Evolutionary conservation across 2,113 vertebrate genomes (phyloP).

Genomic region (Saiga tatarica): DNA sequence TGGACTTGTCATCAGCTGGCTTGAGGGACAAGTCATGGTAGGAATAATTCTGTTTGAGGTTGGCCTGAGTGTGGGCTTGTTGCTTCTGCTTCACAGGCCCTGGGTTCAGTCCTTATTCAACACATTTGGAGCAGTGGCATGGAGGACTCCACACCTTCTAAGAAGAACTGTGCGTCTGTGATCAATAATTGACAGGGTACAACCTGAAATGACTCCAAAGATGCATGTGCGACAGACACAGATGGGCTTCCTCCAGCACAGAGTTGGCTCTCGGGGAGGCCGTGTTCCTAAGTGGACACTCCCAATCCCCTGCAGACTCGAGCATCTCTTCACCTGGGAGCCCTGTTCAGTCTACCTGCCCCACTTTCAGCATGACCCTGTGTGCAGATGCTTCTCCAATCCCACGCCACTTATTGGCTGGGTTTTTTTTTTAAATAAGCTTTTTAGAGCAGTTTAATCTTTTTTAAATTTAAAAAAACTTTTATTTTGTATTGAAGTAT

Average conservation of each 20-base stretch:
- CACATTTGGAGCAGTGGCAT: fast-evolving
- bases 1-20: fast-evolving
- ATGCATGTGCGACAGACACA: fast-evolving
- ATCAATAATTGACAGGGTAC: no score
- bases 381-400: background rate
- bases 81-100: fast-evolving
- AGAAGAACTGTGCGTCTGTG: fast-evolving
- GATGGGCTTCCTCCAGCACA: background rate
- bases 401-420: no score
- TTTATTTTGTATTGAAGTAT: background rate
- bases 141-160: background rate
- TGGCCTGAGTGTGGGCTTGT: fast-evolving
- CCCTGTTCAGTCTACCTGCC: fast-evolving
- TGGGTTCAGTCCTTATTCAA: fast-evolving
- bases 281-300: fast-evolving
- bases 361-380: background rate
- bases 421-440: background rate
- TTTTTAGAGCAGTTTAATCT: background rate
- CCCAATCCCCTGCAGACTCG: fast-evolving
- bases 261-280: background rate
- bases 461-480: background rate
- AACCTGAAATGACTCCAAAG: fast-evolving
- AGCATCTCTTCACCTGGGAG: background rate
- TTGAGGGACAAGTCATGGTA: background rate
- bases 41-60: fast-evolving